Conservation (phyloP, 2,888 invertebrate species). For the Tetranychus truncatus region DNA sequence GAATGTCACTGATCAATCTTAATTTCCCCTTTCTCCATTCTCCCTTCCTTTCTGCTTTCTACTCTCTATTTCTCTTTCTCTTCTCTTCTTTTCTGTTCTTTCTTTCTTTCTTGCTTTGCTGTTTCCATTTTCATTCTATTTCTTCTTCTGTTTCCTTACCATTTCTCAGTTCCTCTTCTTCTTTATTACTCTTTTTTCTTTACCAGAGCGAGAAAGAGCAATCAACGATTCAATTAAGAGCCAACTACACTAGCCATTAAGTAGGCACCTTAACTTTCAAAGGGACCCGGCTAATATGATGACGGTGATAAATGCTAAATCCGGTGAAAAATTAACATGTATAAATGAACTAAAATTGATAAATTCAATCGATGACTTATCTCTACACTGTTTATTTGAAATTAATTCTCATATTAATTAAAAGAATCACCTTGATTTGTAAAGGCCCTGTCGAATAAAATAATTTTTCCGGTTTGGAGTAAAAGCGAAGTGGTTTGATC, state of each 20-base stretch:
- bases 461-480: too few species aligned
- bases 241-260: background rate
- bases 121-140: background rate
- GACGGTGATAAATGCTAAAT: too few species aligned
- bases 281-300: too few species aligned
- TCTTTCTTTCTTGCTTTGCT: background rate
- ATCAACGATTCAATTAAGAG: background rate
- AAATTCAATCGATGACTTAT: too few species aligned
- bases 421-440: too few species aligned
- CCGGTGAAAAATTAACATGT: too few species aligned
- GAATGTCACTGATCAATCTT: background rate
- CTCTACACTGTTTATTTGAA: too few species aligned
- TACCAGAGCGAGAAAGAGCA: background rate
- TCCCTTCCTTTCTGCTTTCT: background rate
- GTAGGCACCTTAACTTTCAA: too few species aligned
- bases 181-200: background rate
- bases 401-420: too few species aligned
- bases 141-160: background rate
- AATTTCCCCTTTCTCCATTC: background rate
- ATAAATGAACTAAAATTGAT: too few species aligned
- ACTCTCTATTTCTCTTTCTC: slow-evolving; percentile 5
- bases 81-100: background rate
- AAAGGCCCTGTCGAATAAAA: too few species aligned
- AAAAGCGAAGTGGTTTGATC: too few species aligned
- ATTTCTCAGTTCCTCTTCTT: background rate